These are phyloP conservation scores for Reticulitermes speratus DNA, from an alignment of 1,140 invertebrate genomes.

Conservation along the genomic window DNA sequence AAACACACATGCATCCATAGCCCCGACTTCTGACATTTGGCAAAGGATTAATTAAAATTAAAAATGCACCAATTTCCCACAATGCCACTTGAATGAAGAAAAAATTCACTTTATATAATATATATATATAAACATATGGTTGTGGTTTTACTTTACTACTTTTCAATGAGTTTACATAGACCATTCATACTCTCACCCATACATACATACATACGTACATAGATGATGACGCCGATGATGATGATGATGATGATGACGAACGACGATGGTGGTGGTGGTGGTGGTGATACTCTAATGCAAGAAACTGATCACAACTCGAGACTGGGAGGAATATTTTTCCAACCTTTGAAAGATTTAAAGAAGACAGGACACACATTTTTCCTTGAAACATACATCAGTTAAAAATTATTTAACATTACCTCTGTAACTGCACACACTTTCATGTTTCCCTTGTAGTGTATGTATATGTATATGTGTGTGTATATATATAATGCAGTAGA, in stretches of 20 bases:
- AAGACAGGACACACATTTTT: not conserved
- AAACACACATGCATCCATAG: constrained; percentile 29
- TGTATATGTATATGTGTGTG: too few relatives aligned
- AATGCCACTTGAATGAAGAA: constrained; percentile 21
- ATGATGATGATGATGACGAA: too few relatives aligned
- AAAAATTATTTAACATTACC: not conserved
- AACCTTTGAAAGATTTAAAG: not conserved
- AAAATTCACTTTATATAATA: constrained; percentile 22
- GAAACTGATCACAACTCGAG: constrained; percentile 6
- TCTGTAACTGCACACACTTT: not conserved
- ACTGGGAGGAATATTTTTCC: not conserved
- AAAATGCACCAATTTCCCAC: constrained; percentile 32
- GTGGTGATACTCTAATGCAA: not conserved
- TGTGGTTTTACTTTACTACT: constrained; percentile 6
- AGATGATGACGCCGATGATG: not conserved
- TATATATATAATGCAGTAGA: not conserved
- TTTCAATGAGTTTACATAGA: not conserved
- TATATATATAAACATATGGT: constrained; percentile 16
- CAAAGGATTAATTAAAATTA: constrained; percentile 21
- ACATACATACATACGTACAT: not conserved
- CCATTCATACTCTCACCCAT: not conserved
- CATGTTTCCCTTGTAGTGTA: not conserved
- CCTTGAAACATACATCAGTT: not conserved
- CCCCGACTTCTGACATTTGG: constrained; percentile 13
- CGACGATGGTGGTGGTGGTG: too few relatives aligned